These are phyloP conservation scores for Psettodes erumei DNA, from an alignment of 2,113 vertebrate genomes.

Conservation along the genomic window DNA sequence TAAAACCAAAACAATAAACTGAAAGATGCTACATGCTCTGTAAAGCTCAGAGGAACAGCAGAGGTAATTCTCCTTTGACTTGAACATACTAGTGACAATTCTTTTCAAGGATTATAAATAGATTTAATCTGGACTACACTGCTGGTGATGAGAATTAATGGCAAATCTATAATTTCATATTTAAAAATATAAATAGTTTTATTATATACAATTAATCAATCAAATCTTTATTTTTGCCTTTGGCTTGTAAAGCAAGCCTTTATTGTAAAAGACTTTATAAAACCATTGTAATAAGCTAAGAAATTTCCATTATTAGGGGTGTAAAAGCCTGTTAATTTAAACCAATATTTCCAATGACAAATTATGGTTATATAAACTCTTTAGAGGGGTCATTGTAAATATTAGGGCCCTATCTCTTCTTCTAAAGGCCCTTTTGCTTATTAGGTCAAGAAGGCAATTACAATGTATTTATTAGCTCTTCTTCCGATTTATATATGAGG, in stretches of 20 bases:
- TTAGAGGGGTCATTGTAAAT: slow-evolving; percentile 15
- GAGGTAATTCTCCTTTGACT: not conserved
- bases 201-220: not conserved
- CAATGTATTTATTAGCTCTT: slow-evolving; percentile 50
- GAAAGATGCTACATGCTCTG: not conserved
- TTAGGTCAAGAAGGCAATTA: slow-evolving; percentile 35
- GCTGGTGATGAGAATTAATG: no score
- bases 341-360: not conserved
- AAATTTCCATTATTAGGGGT: no score
- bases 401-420: slow-evolving; percentile 14
- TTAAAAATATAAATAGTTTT: not conserved
- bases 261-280: not conserved
- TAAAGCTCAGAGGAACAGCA: not conserved
- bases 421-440: not conserved
- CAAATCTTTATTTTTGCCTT: not conserved
- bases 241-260: not conserved
- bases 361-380: not conserved
- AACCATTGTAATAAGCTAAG: not conserved
- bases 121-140: no score
- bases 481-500: slow-evolving; percentile 36
- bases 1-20: not conserved
- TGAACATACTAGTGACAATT: not conserved
- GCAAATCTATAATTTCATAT: not conserved
- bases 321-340: not conserved
- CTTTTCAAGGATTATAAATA: no score